These are phyloP conservation scores for Lordiphosa stackelbergi DNA, from an alignment of 1,140 invertebrate genomes.

Conservation along the genomic window DNA sequence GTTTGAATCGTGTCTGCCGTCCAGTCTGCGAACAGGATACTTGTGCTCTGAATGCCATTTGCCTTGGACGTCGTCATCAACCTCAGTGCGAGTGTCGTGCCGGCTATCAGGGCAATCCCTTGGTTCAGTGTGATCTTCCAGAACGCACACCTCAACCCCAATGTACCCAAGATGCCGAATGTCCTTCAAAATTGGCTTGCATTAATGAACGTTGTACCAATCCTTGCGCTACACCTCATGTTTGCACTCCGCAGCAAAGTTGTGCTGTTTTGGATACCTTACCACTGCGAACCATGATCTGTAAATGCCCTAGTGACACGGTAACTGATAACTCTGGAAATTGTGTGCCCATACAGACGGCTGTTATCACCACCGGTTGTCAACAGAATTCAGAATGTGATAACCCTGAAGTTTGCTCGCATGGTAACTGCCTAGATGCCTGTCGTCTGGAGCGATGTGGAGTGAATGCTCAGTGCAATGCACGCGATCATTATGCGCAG, in stretches of 20 bases:
- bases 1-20: slow-evolving; percentile 89
- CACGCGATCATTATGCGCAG: slow-evolving; percentile 84
- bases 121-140: slow-evolving; percentile 82
- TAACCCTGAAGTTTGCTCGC: slow-evolving; percentile 84
- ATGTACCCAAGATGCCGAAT: slow-evolving; percentile 87
- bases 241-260: slow-evolving; percentile 86
- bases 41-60: slow-evolving; percentile 86
- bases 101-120: slow-evolving; percentile 88
- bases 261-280: slow-evolving; percentile 88
- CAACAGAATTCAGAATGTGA: slow-evolving; percentile 85
- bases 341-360: slow-evolving; percentile 80
- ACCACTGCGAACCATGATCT: slow-evolving; percentile 88
- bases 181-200: slow-evolving; percentile 85
- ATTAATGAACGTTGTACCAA: slow-evolving; percentile 87
- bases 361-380: slow-evolving; percentile 75
- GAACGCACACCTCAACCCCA: slow-evolving; percentile 78
- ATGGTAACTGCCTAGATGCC: slow-evolving; percentile 87
- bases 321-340: slow-evolving; percentile 81
- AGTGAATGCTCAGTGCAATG: slow-evolving; percentile 89
- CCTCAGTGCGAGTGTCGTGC: slow-evolving; percentile 87
- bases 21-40: slow-evolving; percentile 87
- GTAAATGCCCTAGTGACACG: slow-evolving; percentile 87
- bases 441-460: slow-evolving; percentile 88
- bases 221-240: slow-evolving; percentile 83
- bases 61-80: slow-evolving; percentile 85